Evolutionary conservation across 2,888 invertebrate species (phyloP).

Genomic region (Perizoma flavofasciatum): DNA sequence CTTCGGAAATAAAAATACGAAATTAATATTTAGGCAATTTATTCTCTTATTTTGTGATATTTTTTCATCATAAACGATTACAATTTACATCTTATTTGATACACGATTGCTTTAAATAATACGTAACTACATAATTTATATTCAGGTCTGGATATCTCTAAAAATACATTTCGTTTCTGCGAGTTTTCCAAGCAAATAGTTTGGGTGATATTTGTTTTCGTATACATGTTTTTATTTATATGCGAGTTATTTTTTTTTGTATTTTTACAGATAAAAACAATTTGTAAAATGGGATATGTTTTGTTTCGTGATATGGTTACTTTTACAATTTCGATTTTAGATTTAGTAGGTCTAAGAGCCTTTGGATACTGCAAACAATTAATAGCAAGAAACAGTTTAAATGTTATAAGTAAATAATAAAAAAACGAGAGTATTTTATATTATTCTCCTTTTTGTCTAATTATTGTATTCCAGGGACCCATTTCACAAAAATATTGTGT

Average conservation of each 20-base stretch:
- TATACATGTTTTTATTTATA: slow-evolving; percentile 69
- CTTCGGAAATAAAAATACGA: slow-evolving; percentile 46
- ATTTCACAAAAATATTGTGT: no score
- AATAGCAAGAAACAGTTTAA: no score
- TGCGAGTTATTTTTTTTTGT: slow-evolving; percentile 63
- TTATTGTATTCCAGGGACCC: no score
- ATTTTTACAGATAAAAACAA: slow-evolving; percentile 56
- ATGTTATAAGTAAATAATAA: no score
- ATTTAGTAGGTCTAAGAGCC: slow-evolving; percentile 37
- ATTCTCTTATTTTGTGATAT: slow-evolving; percentile 73
- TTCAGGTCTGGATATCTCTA: slow-evolving; percentile 62
- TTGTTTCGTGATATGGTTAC: slow-evolving; percentile 73
- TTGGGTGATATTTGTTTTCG: slow-evolving; percentile 62
- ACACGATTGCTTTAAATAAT: slow-evolving; percentile 70
- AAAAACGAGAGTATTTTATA: no score
- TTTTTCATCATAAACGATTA: slow-evolving; percentile 73
- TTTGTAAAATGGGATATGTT: slow-evolving; percentile 73
- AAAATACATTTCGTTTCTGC: slow-evolving; percentile 61
- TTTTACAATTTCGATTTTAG: slow-evolving; percentile 47
- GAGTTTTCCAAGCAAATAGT: slow-evolving; percentile 54
- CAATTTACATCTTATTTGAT: slow-evolving; percentile 77
- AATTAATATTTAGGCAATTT: slow-evolving; percentile 62
- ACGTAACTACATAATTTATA: slow-evolving; percentile 64
- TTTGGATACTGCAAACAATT: slow-evolving; percentile 32
- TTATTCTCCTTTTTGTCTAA: no score